Conservation (phyloP, 2,888 invertebrate genomes). For the Dasysyrphus albostriatus region DNA sequence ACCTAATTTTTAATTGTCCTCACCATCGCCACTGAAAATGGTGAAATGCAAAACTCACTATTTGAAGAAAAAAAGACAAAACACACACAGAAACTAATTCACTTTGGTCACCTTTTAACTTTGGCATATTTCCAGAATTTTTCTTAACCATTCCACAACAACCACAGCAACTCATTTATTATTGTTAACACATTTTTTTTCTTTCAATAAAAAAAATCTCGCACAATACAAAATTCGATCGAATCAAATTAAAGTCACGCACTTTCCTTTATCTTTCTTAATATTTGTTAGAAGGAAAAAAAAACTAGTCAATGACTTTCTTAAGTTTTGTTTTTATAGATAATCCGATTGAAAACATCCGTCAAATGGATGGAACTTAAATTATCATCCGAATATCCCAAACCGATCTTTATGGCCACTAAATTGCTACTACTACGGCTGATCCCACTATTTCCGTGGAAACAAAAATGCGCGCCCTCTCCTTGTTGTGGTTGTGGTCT, state of each 20-base stretch:
- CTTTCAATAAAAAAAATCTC: not conserved
- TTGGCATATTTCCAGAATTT: conserved; percentile 71
- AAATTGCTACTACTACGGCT: conserved; percentile 67
- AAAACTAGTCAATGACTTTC: conserved; percentile 27
- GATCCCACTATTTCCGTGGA: conserved; percentile 64
- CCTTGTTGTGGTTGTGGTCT: conserved; percentile 38
- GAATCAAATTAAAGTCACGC: conserved; percentile 22
- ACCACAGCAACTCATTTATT: conserved; percentile 67
- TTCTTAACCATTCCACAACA: conserved; percentile 45
- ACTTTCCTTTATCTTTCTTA: conserved; percentile 4
- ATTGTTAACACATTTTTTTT: conserved; percentile 63
- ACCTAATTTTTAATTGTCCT: not conserved
- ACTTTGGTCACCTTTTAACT: conserved; percentile 66
- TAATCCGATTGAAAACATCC: conserved; percentile 51
- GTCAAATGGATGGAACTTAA: conserved; percentile 44
- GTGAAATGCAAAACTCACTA: not conserved
- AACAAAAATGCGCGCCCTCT: conserved; percentile 61
- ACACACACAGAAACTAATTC: conserved; percentile 28
- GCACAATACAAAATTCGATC: conserved; percentile 10
- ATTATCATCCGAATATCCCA: conserved; percentile 43
- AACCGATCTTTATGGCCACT: conserved; percentile 76
- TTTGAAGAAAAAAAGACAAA: not conserved
- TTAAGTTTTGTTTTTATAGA: conserved; percentile 7
- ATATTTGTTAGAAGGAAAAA: not conserved
- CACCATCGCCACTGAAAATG: not conserved